Conservation (phyloP, 2,113 vertebrate species). For the Tiliqua scincoides region DNA sequence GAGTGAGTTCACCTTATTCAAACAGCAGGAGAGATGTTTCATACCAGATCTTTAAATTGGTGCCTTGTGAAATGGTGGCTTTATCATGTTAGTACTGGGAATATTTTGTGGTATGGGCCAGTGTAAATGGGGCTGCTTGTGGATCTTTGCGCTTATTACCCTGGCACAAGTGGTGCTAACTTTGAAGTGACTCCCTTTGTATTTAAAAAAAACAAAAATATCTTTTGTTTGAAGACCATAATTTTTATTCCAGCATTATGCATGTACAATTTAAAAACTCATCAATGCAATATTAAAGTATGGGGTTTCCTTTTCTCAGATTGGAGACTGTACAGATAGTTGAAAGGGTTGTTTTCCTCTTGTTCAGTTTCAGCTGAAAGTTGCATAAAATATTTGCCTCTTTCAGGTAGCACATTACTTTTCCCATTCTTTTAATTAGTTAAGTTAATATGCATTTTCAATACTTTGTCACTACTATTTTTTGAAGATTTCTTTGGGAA, state of each 20-base stretch:
- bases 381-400: background rate
- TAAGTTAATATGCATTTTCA: constrained; percentile 36
- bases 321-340: background rate
- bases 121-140: too few relatives aligned
- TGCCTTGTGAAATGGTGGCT: background rate
- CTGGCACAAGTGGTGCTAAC: too few relatives aligned
- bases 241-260: too few relatives aligned
- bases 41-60: background rate
- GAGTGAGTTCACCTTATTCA: background rate
- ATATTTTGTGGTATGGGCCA: too few relatives aligned
- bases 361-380: background rate
- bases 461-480: constrained; percentile 57
- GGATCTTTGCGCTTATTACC: too few relatives aligned
- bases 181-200: too few relatives aligned
- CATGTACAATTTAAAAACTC: too few relatives aligned
- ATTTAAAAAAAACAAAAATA: too few relatives aligned
- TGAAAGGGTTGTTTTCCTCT: background rate
- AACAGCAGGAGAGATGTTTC: background rate
- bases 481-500: constrained; percentile 65
- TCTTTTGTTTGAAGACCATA: too few relatives aligned
- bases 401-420: constrained; percentile 1
- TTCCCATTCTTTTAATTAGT: constrained; percentile 8
- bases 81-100: background rate
- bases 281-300: too few relatives aligned
- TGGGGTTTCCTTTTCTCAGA: too few relatives aligned